Evolutionary conservation across 2,888 invertebrate species (phyloP).

Genomic region (Kryphioiulus occultus): DNA sequence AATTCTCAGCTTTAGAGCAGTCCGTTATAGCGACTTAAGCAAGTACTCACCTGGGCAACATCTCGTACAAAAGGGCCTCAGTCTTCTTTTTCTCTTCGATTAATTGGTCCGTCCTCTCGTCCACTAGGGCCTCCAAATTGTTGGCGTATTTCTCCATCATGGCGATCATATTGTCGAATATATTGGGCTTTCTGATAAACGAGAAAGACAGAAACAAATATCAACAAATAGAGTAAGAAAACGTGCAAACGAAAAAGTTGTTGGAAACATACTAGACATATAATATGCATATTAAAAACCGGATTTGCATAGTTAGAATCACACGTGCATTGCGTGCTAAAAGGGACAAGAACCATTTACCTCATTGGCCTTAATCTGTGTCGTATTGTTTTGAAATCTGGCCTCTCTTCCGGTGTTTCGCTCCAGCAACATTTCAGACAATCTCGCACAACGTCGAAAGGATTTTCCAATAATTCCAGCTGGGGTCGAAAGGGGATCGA

Average conservation of each 20-base stretch:
- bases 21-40: not conserved
- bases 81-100: slow-evolving; percentile 97
- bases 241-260: not conserved
- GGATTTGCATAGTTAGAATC: slow-evolving; percentile 62
- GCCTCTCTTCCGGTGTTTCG: slow-evolving; percentile 63
- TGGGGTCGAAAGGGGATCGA: slow-evolving; percentile 71
- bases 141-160: slow-evolving; percentile 98
- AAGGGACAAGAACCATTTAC: slow-evolving; percentile 58
- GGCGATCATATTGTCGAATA: slow-evolving; percentile 97
- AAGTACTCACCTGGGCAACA: slow-evolving; percentile 74
- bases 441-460: slow-evolving; percentile 60
- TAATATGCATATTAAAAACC: no score
- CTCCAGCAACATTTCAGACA: slow-evolving; percentile 65
- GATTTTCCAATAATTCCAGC: slow-evolving; percentile 77
- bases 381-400: slow-evolving; percentile 64
- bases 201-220: slow-evolving; percentile 44
- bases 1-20: not conserved
- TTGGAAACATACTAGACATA: not conserved
- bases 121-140: slow-evolving; percentile 90
- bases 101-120: slow-evolving; percentile 90
- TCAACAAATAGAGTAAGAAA: not conserved
- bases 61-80: slow-evolving; percentile 84
- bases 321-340: not conserved
- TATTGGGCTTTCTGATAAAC: slow-evolving; percentile 83
- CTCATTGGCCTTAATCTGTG: slow-evolving; percentile 63